These are phyloP conservation scores for Ecliptopera silaceata DNA, from an alignment of 2,888 invertebrate genomes.

Conservation along the genomic window DNA sequence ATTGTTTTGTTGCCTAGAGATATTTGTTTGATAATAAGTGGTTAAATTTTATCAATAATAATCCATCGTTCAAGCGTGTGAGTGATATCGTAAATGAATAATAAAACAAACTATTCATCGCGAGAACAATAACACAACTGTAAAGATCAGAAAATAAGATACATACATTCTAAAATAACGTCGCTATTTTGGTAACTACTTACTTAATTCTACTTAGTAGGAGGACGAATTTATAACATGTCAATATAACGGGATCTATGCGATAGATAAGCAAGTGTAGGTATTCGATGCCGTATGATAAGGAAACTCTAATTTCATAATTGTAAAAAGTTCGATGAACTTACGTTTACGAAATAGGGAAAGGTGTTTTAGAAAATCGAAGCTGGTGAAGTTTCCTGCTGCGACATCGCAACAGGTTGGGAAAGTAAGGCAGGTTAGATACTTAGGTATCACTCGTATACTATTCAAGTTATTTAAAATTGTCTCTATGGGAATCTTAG, in stretches of 20 bases:
- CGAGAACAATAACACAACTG: conserved; percentile 17
- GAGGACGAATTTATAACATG: conserved; percentile 26
- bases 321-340: conserved; percentile 71
- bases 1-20: conserved; percentile 8
- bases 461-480: conserved; percentile 1
- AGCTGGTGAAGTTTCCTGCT: conserved; percentile 45
- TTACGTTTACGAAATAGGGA: conserved; percentile 68
- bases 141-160: conserved; percentile 4
- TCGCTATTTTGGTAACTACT: background rate
- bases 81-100: conserved; percentile 33
- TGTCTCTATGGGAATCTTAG: background rate
- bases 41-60: conserved; percentile 31
- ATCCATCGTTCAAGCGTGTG: conserved; percentile 16
- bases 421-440: conserved; percentile 27
- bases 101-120: conserved; percentile 41
- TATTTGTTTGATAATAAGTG: conserved; percentile 26
- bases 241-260: conserved; percentile 49
- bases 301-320: conserved; percentile 49
- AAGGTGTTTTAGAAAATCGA: conserved; percentile 58
- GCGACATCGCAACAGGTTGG: conserved; percentile 37
- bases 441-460: conserved; percentile 8
- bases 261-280: conserved; percentile 58
- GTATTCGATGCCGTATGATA: conserved; percentile 62
- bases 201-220: background rate
- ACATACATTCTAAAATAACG: conserved; percentile 6